These are phyloP conservation scores for Anarrhichthys ocellatus DNA, from an alignment of 2,113 vertebrate species.

Conservation along the genomic window DNA sequence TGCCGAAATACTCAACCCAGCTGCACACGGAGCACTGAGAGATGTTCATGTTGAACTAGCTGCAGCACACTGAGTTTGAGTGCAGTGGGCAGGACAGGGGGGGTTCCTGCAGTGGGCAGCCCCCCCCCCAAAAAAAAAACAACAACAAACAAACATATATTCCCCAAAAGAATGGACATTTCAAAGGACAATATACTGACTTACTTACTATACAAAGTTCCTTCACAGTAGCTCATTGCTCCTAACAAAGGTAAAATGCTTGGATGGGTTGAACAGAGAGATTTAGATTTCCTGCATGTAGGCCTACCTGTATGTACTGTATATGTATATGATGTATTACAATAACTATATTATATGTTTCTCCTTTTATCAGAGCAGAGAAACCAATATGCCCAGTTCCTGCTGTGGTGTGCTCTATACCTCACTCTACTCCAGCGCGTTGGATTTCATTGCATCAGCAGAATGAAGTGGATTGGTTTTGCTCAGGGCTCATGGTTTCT, in stretches of 20 bases:
- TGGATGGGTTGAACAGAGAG: not conserved
- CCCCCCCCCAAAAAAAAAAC: too few relatives aligned
- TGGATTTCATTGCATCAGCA: conserved; percentile 53
- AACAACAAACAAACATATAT: too few relatives aligned
- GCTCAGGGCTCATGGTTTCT: conserved; percentile 28
- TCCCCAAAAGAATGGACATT: too few relatives aligned
- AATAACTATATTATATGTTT: not conserved
- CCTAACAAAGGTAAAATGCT: not conserved
- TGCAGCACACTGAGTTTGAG: too few relatives aligned
- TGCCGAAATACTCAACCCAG: too few relatives aligned
- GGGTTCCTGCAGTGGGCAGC: too few relatives aligned
- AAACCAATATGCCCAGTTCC: conserved; percentile 21
- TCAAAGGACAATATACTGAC: too few relatives aligned
- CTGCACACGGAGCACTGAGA: too few relatives aligned
- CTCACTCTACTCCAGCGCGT: not conserved
- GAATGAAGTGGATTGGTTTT: conserved; percentile 42
- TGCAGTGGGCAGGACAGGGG: too few relatives aligned
- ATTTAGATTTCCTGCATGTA: not conserved
- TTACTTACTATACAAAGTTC: too few relatives aligned
- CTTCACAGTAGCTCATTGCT: not conserved
- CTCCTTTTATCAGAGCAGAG: not conserved
- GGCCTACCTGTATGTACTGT: too few relatives aligned
- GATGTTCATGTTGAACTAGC: too few relatives aligned
- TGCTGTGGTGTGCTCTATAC: not conserved
- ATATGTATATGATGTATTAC: not conserved